Evolutionary conservation across 2,888 invertebrate species (phyloP).

Genomic region (Idaea biselata): DNA sequence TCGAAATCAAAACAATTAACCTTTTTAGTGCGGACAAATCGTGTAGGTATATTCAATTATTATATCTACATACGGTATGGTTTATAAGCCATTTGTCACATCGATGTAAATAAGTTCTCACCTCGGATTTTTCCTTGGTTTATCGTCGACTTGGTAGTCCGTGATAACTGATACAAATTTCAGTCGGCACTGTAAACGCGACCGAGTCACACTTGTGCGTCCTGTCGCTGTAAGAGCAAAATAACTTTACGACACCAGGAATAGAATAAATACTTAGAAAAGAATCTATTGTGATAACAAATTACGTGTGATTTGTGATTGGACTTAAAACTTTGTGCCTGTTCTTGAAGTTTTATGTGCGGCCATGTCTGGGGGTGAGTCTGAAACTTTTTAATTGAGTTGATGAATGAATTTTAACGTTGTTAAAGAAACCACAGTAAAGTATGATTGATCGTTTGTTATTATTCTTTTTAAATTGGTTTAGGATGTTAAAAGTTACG

Average conservation of each 20-base stretch:
- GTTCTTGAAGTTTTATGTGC: conserved; percentile 10
- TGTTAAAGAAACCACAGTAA: background rate
- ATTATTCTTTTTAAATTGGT: background rate
- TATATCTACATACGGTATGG: conserved; percentile 5
- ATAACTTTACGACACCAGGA: conserved; percentile 2
- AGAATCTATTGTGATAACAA: conserved; percentile 4
- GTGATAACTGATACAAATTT: conserved; percentile 7
- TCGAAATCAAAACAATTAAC: background rate
- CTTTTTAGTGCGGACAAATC: background rate
- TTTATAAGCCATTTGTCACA: conserved; percentile 12
- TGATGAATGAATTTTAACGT: background rate
- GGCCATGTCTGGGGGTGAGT: conserved; percentile 11
- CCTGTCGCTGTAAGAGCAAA: background rate
- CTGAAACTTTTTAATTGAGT: background rate
- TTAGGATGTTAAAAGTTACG: background rate
- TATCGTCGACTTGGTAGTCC: conserved; percentile 9
- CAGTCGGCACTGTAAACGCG: conserved; percentile 25
- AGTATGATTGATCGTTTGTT: conserved; percentile 3
- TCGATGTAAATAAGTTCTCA: conserved; percentile 19
- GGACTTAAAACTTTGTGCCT: conserved; percentile 6
- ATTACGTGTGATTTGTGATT: conserved; percentile 16
- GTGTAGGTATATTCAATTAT: background rate
- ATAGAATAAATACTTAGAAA: background rate
- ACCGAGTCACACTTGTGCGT: conserved; percentile 18
- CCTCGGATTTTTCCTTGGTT: conserved; percentile 9